Base-by-base conservation (phyloP, 2,113 vertebrate genomes). In the Anthoscopus minutus region DNA sequence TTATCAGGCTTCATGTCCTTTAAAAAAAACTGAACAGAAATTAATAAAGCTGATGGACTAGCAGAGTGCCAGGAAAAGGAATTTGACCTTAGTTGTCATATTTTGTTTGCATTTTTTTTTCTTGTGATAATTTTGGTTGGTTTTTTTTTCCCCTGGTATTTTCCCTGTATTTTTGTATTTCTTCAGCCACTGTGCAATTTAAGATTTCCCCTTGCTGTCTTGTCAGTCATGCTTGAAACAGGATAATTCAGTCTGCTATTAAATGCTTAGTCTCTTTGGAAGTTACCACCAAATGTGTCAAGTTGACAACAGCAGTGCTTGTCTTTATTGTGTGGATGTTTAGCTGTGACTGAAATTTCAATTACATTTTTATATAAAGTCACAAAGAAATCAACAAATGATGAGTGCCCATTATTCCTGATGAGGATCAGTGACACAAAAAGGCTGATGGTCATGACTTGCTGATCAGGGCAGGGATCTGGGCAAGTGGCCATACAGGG, bases 331-430 rank as follows among this genome's bases (percentile, higher is more conserved):
- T 47, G 33, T 42, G 16, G 8, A 25, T 77, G 18, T 82, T 82
- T 38, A 89, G 38, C 33, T 67, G 11, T 11, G 18, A 67, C 67
- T 2, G 4, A 54, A 70, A 62, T 85, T 81, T 74, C 19, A n/a
- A 21, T 37, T 10, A 7, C 24, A 9, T 0, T 71, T 92, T 57
- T 45, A 7, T 71, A 21, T 31, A 58, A 89, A 61, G 11, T 62
- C 35, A 47, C 19, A 40, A 57, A 71, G 42, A 72, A 51, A 37
- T 42, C 37, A 37, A 18, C 11, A 50, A 57, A 56, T 53, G 13
- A 30, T 0, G 1, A 44, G 6, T 61, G 1, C 0, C 38, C 45
- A 7, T 51, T 3, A 4, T 37, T 66, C 15, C 3, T 7, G 15
- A 9, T 47, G 10, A 15, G n/a, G 20, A 66, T 54, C 23, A 5